Evolutionary conservation across 2,797 vertebrate genomes (phyloP), one percentile per base, ranked within the genome.

Genomic region (Chloroceryle amazona): DNA sequence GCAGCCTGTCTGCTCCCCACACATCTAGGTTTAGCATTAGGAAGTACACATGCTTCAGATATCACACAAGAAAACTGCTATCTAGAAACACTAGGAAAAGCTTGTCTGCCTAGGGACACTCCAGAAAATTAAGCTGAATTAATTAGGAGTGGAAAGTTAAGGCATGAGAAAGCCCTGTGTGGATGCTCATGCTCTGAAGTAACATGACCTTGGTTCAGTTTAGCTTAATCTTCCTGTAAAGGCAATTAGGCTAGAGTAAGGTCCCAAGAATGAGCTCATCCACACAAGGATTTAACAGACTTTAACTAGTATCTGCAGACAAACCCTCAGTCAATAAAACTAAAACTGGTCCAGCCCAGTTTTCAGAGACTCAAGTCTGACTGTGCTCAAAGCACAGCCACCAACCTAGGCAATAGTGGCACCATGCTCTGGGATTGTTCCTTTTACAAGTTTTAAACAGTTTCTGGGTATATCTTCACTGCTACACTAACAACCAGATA

Each of bases 131-230:
- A 85, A 54, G 18, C 54, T 90, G 79, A 79, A 72, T 93, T 89
- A 94, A 91, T 91, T 54, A 96, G 60, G 11, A 95, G 58, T 26
- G 18, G 65, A 71, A 89, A 95, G 67, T 80, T 58, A 80, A n/a
- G 46, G 62, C 44, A 81, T 44, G 65, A 95, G 85, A 82, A 93
- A 75, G 49, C 26, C 67, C 63, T 68, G 29, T 66, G 79, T 58
- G 63, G 67, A 87, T 3, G 5, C 18, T 80, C 11, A 16, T 1
- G 4, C 60, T 94, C 85, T 85, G 67, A 87, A 93, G 65, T 41
- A 92, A 66, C 46, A 15, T 35, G 55, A 90, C 80, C 68, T 70
- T 42, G 20, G 78, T 51, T 87, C 79, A 76, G 66, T 81, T 89
- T 55, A 89, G 82, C 37, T 89, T 93, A 68, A 93, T 89, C 78